These are phyloP conservation scores for Tenebrosternarchus preto DNA, from an alignment of 2,113 vertebrate species.

Conservation along the genomic window DNA sequence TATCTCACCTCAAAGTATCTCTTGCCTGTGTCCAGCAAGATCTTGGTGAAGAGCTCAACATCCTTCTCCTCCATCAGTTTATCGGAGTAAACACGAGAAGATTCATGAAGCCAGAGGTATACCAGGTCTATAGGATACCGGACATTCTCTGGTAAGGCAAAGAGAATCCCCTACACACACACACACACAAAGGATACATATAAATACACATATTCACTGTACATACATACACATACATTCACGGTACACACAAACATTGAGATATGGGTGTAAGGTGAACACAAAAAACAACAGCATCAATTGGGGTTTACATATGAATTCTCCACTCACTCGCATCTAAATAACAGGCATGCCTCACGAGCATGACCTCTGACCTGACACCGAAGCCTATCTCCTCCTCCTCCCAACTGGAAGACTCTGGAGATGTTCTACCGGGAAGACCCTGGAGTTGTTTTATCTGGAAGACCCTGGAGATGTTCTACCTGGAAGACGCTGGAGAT, in stretches of 20 bases:
- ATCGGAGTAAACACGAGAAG: conserved; percentile 74
- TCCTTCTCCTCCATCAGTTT: conserved; percentile 80
- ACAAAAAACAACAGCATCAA: too few species aligned
- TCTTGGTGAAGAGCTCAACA: conserved; percentile 75
- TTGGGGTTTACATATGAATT: too few species aligned
- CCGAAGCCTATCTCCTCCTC: conserved; percentile 60
- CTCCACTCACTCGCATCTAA: too few species aligned
- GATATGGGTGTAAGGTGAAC: too few species aligned
- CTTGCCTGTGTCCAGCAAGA: conserved; percentile 74
- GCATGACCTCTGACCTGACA: not conserved
- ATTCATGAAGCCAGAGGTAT: conserved; percentile 74
- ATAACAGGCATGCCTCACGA: not conserved
- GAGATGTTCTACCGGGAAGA: conserved; percentile 79
- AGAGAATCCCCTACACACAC: conserved; percentile 71
- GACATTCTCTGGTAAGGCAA: conserved; percentile 66
- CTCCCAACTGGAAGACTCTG: conserved; percentile 75
- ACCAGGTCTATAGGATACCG: conserved; percentile 74
- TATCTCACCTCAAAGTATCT: conserved; percentile 73
- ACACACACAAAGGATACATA: conserved; percentile 7
- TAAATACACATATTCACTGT: not conserved
- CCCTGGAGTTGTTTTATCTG: conserved; percentile 75
- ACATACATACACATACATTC: not conserved
- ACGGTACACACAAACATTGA: not conserved
- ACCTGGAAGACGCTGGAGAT: conserved; percentile 76
- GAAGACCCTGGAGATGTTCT: conserved; percentile 73